These are phyloP conservation scores for Oasisia sp. DNA, from an alignment of 2,888 invertebrate species.

Conservation along the genomic window DNA sequence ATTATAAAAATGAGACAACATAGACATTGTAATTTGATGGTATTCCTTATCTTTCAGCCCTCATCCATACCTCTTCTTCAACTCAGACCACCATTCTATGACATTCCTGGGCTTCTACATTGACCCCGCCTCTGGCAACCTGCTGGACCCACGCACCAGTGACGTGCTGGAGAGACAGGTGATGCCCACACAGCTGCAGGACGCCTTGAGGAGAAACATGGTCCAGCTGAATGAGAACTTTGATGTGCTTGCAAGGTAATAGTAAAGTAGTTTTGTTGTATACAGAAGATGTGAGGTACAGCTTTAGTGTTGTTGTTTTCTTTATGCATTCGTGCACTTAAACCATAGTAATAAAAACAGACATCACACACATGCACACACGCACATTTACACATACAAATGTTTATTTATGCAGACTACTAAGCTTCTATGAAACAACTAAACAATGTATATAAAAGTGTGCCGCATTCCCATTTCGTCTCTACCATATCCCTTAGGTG, in stretches of 20 bases:
- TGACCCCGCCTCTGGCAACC: slow-evolving; percentile 46
- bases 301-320: not conserved
- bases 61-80: slow-evolving; percentile 63
- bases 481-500: too few species aligned
- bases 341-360: not conserved
- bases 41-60: slow-evolving; percentile 47
- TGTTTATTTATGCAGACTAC: too few species aligned
- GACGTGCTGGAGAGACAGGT: slow-evolving; percentile 46
- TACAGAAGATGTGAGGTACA: not conserved
- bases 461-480: too few species aligned
- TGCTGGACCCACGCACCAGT: slow-evolving; percentile 53
- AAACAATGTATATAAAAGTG: too few species aligned
- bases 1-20: not conserved
- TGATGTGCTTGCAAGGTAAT: slow-evolving; percentile 54
- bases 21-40: not conserved
- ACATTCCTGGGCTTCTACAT: slow-evolving; percentile 62
- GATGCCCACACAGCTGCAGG: slow-evolving; percentile 48
- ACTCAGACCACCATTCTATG: slow-evolving; percentile 52
- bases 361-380: not conserved
- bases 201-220: slow-evolving; percentile 49
- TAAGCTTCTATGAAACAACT: too few species aligned
- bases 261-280: not conserved
- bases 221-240: slow-evolving; percentile 57
- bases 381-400: too few species aligned
- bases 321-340: not conserved